Base-by-base conservation (phyloP, 30 jellyfish, hydroid and myxozoan genomes). In the Aurelia sp. region DNA sequence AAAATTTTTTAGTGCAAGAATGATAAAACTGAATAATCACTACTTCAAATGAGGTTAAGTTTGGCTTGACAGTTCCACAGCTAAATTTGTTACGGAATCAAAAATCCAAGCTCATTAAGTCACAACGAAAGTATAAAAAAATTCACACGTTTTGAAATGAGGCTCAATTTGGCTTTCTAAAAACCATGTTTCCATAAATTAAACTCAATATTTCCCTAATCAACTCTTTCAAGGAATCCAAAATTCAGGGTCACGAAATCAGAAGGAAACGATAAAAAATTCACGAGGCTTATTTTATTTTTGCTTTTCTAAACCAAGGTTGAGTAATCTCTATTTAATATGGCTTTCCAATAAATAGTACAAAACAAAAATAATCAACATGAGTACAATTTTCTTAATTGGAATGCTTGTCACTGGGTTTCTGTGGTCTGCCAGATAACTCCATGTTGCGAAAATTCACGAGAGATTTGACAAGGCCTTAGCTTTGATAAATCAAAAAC, bases 341-440 rank as follows among this genome's bases (percentile, higher is more conserved):
- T 44, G 31, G 58, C 41, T 41, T 53, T 74, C 64, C 35, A 24
- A 52, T n/a, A 18, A 74, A 74, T 48, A 33, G 18, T 12, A 24
- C 35, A 76, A 55, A 74, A 76, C 55, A 63, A 58, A 8, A 38
- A 21, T 2, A 41, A 27, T 58, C 24, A 62, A 76, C 55, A 67
- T 77, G 87, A 76, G 55, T 76, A 35, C 10, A 12, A 27, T 27
- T 44, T 38, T 38, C 76, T 27, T 1, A 67, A 18, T 19, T 5
- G 60, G 61, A 76, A 76, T 27, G 3, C 76, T 15, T 27, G 38
- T 64, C 6, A 19, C 41, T 20, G 59, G 62, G 63, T 10, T 57
- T 76, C 20, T 58, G 87, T 76, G 87, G 87, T 76, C 19, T 38
- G 9, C 63, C 63, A 17, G 35, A 71, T 59, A 18, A 59, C 68